Percentiles rank a stretch among this genome's conserved stretches.
phyloP scores from a whole-genome alignment of 2,113 vertebrate genomes.

The Sciurus niger region DNA sequence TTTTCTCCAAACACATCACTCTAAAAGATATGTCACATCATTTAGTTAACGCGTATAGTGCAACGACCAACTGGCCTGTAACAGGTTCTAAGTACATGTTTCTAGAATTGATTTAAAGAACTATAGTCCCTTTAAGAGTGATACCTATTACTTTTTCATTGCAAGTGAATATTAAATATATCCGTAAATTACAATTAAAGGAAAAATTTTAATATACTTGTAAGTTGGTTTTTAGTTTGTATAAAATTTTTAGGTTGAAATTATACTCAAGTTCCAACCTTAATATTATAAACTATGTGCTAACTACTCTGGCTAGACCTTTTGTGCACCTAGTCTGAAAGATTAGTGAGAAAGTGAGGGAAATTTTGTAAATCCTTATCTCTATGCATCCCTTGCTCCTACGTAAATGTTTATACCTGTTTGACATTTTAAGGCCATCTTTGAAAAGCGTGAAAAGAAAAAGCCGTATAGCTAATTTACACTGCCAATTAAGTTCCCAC shows the following conservation, averaged over 20 bases:
- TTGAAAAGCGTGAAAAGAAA: background rate
- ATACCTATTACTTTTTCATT: conserved; percentile 1
- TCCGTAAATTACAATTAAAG: background rate
- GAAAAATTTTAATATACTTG: background rate
- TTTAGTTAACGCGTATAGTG: background rate
- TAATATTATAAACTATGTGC: background rate
- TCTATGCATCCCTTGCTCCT: background rate
- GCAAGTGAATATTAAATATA: background rate
- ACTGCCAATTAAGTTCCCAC: background rate
- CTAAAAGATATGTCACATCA: background rate
- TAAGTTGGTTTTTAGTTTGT: conserved; percentile 13
- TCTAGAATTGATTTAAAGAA: conserved; percentile 17
- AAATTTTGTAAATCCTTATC: background rate
- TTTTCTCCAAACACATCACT: background rate
- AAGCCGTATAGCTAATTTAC: conserved; percentile 31
- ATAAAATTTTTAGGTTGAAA: conserved; percentile 2
- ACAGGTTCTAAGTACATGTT: background rate
- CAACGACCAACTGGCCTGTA: background rate
- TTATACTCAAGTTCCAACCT: background rate
- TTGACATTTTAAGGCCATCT: conserved; percentile 7
- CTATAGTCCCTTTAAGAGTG: background rate
- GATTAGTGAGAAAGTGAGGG: background rate
- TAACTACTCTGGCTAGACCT: background rate
- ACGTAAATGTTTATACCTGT: background rate
- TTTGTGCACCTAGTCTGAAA: background rate